These are phyloP conservation scores for Chelonoidis abingdonii DNA, from an alignment of 2,113 vertebrate genomes.

Conservation along the genomic window DNA sequence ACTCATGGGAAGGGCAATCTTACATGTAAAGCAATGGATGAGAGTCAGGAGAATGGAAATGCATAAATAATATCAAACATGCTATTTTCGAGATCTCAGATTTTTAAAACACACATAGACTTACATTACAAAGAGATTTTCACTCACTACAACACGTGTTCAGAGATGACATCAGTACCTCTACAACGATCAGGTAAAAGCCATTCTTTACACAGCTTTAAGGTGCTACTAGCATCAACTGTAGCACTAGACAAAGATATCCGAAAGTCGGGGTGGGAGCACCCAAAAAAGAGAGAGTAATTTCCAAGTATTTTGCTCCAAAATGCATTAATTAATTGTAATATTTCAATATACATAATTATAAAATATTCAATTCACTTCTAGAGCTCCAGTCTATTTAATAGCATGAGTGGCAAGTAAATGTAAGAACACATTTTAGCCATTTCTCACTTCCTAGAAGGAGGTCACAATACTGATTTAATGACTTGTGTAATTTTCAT, in stretches of 20 bases:
- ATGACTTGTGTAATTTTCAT: neutral
- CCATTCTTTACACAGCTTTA: neutral
- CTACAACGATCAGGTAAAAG: neutral
- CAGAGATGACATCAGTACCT: neutral
- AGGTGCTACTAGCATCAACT: neutral
- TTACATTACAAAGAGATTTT: neutral
- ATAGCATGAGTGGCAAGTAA: neutral
- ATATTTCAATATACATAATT: neutral
- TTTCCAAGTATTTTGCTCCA: neutral
- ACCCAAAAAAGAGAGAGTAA: too few relatives aligned
- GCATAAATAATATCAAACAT: accelerated
- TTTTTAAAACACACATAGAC: neutral
- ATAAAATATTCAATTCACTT: neutral
- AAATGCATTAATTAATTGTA: neutral
- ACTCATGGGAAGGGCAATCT: neutral
- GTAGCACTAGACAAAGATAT: too few relatives aligned
- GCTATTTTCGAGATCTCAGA: neutral
- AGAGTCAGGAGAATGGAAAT: neutral
- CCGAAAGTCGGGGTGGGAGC: too few relatives aligned
- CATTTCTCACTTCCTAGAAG: neutral
- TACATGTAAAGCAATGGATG: too few relatives aligned
- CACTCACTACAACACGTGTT: neutral
- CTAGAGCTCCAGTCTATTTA: neutral
- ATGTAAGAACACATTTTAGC: neutral
- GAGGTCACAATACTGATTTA: neutral